A percentile compares a stretch with the other conserved stretches of the same genome.
Conservation (phyloP, 2,888 invertebrate species). For the Aplocera efformata region DNA sequence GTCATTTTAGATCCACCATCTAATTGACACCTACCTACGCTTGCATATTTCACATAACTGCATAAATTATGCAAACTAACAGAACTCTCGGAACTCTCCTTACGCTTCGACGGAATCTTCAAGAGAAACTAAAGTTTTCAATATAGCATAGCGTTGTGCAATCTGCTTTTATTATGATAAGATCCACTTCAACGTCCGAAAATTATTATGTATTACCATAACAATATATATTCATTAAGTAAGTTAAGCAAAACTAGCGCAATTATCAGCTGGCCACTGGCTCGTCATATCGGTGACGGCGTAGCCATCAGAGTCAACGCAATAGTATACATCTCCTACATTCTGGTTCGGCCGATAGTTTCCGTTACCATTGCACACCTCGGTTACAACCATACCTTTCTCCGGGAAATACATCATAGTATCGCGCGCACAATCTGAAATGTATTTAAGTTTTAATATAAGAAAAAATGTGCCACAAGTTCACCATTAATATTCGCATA, state of each 20-base stretch:
- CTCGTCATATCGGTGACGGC: conserved; percentile 39
- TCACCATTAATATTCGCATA: no score
- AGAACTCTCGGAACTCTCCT: conserved; percentile 6
- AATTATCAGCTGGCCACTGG: conserved; percentile 41
- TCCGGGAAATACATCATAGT: conserved; percentile 68
- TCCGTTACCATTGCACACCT: conserved; percentile 76
- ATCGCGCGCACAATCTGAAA: conserved; percentile 83
- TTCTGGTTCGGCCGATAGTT: conserved; percentile 80
- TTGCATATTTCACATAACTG: conserved; percentile 18
- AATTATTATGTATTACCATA: no score
- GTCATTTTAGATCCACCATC: conserved; percentile 8
- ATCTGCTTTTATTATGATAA: neutral
- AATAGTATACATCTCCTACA: conserved; percentile 73
- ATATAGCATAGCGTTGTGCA: neutral
- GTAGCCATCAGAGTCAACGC: conserved; percentile 83
- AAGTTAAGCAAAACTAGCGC: conserved; percentile 33
- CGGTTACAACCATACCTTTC: conserved; percentile 66
- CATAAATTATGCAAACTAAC: conserved; percentile 18
- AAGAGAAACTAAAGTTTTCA: conserved; percentile 4
- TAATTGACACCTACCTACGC: conserved; percentile 17
- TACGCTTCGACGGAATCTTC: conserved; percentile 1
- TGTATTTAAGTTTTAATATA: conserved; percentile 6
- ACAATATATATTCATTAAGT: no score
- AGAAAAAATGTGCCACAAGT: conserved; percentile 3
- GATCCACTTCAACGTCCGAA: no score